A percentile compares a stretch with the other conserved stretches of the same genome.
Evolutionary conservation across 2,888 invertebrate genomes (phyloP).

Genomic region (Aporophyla nigra): DNA sequence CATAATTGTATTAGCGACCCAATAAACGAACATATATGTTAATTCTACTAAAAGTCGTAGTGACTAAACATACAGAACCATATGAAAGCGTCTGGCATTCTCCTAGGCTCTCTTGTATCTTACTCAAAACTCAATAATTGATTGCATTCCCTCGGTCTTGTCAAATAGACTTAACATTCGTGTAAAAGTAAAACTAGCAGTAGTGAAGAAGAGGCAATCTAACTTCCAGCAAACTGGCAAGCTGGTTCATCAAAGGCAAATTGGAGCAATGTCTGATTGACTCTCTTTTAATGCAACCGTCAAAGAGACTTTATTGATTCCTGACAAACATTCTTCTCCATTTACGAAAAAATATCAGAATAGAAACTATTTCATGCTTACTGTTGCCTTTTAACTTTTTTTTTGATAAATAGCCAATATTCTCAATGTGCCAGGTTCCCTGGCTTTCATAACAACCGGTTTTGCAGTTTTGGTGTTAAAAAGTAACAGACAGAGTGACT

Average conservation of each 20-base stretch:
- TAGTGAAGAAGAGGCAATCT: neutral
- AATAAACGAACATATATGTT: no score
- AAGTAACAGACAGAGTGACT: neutral
- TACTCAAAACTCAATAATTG: neutral
- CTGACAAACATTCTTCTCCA: neutral
- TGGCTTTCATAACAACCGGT: neutral
- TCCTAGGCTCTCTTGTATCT: no score
- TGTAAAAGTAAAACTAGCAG: neutral
- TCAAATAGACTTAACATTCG: neutral
- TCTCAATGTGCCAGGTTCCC: no score
- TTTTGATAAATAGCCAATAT: no score
- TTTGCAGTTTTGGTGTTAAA: neutral
- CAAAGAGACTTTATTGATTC: neutral
- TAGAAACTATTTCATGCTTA: neutral
- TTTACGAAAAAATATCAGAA: neutral
- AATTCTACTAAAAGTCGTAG: no score
- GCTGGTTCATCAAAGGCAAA: neutral
- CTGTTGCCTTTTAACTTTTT: neutral
- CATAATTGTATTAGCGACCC: no score
- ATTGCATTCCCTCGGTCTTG: neutral
- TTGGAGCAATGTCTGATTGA: constrained; percentile 8
- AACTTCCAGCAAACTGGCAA: neutral
- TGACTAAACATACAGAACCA: no score
- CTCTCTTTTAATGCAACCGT: constrained; percentile 5
- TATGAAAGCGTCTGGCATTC: no score